Evolutionary conservation across 2,888 invertebrate genomes (phyloP), one percentile per base, ranked within the genome.

Genomic region (Drosophila leonis): DNA sequence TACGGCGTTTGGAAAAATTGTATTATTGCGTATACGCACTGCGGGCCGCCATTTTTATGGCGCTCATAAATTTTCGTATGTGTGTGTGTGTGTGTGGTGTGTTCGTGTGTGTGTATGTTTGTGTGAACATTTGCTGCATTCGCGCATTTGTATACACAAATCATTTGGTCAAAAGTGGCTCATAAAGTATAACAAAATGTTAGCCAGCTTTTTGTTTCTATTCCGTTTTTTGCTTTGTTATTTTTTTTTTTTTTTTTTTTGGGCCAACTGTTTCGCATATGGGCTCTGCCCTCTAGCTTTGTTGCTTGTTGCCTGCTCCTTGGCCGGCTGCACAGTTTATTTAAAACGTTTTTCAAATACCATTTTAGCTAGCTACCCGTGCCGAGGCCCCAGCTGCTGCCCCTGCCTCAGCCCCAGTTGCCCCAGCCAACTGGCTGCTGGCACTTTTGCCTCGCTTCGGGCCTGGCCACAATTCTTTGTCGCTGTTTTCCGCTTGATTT

Each of bases 401-500:
- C 29, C n/a, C 29, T 9, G 41, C 2, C 6, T n/a, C n/a, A 24
- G 51, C 9, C 20, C 9, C 31, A 49, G 18, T 12, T 10, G n/a
- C 18, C 18, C 3, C 7, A 24, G 4, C 9, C 18, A 29, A 2
- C 24, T 49, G 29, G 29, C 48, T 48, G 48, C n/a, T 46, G 46
- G 46, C 46, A 10, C n/a, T 48, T 29, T 48, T 18, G 48, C 48
- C 51, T 41, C 6, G 41, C 29, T 35, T 51, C 54, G 39, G 24
- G 27, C 44, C n/a, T 12, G 42, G 52, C 24, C 37, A 13, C 42
- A 51, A 27, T 46, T 42, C 48, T 24, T 48, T 63, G 62, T 65
- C 59, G 64, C 49, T 61, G 56, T 52, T 75, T 84, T 77, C 67
- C 75, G 75, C 88, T 83, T 84, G 84, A 84, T 88, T 88, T 84